Base-by-base conservation (phyloP, 1,140 invertebrate genomes). In the Drosophila fuyamai region DNA sequence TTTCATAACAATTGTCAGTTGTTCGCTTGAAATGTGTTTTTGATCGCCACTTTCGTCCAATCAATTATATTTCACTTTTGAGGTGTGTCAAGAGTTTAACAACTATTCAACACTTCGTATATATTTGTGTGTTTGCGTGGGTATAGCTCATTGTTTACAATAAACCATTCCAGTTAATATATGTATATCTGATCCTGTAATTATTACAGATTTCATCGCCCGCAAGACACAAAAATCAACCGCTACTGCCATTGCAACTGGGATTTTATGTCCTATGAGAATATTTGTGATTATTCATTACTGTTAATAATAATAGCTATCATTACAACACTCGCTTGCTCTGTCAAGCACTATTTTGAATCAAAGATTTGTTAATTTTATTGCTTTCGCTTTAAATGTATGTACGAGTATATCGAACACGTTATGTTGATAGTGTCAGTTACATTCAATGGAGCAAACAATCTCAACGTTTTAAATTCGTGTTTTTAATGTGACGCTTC, bases 41-140 rank as follows among this genome's bases (percentile, higher is more conserved):
- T 76, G 5, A 57, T 16, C 43, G 36, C 10, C 38, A 18, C 14
- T 14, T 35, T 51, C 27, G 27, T 54, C 29, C 38, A 53, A 53
- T 61, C 47, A 38, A 38, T 43, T 62, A 38, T 18, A 48, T 7
- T 48, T 47, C 35, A 7, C 12, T n/a, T 70, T 54, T 18, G 35
- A 27, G 44, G 23, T 50, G 74, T 84, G 61, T 62, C 58, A 55
- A 66, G 58, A 48, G 61, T 61, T 71, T 70, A 89, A 84, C 77
- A 89, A 89, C 84, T 89, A 89, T 84, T 89, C 81, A 89, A 89
- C 84, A 89, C 78, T 89, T 84, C 60, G 73, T 89, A 90, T 79
- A 81, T 63, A 50, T 68, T 50, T 43, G 43, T 62, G 32, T 55
- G 36, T 71, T 40, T 7, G 29, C 18, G 18, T 54, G 32, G 66